Evolutionary conservation across 1,140 invertebrate species (phyloP).

Genomic region (Phenacoccus solenopsis): DNA sequence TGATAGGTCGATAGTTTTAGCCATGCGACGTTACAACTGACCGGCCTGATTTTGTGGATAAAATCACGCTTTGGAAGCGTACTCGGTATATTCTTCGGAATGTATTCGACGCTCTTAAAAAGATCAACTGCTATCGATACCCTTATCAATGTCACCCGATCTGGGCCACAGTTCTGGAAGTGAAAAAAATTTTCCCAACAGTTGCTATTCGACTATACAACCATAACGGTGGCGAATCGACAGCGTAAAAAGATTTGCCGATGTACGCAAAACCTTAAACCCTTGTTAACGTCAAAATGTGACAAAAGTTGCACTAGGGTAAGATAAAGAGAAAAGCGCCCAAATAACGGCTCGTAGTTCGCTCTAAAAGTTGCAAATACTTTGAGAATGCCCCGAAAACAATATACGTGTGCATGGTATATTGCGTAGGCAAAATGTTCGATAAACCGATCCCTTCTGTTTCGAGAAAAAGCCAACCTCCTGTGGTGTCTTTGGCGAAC

Average conservation of each 20-base stretch:
- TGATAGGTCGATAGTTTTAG: no score
- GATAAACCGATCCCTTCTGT: no score
- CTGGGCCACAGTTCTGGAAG: no score
- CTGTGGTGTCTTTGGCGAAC: no score
- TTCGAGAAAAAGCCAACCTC: no score
- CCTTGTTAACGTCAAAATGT: not conserved
- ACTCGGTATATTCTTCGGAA: not conserved
- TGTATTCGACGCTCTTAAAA: not conserved
- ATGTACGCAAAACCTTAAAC: not conserved
- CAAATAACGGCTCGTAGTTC: not conserved
- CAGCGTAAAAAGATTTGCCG: not conserved
- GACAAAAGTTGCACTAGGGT: not conserved
- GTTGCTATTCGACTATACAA: not conserved
- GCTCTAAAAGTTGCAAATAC: not conserved
- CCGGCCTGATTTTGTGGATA: no score
- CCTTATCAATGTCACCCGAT: not conserved
- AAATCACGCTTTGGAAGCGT: no score
- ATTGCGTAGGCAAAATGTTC: no score
- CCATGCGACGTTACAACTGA: no score
- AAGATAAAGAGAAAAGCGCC: not conserved
- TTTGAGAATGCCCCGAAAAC: not conserved
- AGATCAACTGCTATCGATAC: not conserved
- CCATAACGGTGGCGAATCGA: not conserved
- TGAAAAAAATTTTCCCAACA: not conserved
- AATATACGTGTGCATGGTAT: no score